Evolutionary conservation across 1,140 invertebrate species (phyloP).

Genomic region (Samia ricini): DNA sequence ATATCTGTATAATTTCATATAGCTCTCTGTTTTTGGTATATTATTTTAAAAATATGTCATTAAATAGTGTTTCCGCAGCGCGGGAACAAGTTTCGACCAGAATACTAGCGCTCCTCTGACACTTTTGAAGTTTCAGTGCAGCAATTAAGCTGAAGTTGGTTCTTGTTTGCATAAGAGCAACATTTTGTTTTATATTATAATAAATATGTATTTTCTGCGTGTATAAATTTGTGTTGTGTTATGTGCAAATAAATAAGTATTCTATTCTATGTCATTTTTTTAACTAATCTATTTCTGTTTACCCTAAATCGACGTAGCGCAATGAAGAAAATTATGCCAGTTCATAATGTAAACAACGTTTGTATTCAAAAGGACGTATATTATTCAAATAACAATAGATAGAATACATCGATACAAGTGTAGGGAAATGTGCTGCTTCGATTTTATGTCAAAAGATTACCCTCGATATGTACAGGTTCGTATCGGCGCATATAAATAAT

Average conservation of each 20-base stretch:
- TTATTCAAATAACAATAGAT: conserved; percentile 1
- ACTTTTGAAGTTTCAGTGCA: too few relatives aligned
- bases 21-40: too few relatives aligned
- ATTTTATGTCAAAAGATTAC: conserved; percentile 15
- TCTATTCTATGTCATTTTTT: neutral
- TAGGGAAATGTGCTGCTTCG: neutral
- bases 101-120: too few relatives aligned
- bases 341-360: neutral
- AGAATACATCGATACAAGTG: neutral
- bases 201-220: too few relatives aligned
- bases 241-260: neutral
- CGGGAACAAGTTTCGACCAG: too few relatives aligned
- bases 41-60: too few relatives aligned
- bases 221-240: too few relatives aligned
- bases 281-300: neutral
- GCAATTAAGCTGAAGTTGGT: too few relatives aligned
- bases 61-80: too few relatives aligned
- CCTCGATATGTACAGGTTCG: neutral
- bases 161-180: too few relatives aligned
- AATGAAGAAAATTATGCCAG: neutral
- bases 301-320: neutral
- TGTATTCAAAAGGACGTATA: neutral
- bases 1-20: too few relatives aligned
- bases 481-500: conserved; percentile 20
- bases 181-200: too few relatives aligned